Evolutionary conservation across 1,140 invertebrate genomes (phyloP).

Genomic region (Musca vetustissima): DNA sequence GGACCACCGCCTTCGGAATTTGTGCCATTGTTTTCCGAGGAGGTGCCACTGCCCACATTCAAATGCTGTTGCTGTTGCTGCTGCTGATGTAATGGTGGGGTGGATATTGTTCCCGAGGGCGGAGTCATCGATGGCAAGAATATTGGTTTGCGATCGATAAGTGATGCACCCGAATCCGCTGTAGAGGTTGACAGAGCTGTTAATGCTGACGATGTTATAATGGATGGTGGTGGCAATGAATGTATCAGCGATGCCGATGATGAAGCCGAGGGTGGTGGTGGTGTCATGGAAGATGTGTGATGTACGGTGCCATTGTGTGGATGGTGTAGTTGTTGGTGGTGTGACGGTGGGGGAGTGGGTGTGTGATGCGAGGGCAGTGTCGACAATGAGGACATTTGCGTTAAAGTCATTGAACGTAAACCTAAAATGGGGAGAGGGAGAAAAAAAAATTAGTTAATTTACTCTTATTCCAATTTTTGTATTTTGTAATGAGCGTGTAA

Average conservation of each 20-base stretch:
- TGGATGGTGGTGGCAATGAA: background rate
- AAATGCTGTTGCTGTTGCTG: slow-evolving; percentile 13
- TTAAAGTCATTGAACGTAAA: slow-evolving; percentile 47
- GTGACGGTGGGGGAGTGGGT: background rate
- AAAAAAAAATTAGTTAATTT: too few species aligned
- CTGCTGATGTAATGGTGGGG: slow-evolving; percentile 31
- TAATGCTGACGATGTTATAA: slow-evolving; percentile 19
- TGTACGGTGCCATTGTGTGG: background rate
- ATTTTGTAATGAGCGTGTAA: background rate
- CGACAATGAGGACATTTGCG: slow-evolving; percentile 49
- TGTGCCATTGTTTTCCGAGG: background rate
- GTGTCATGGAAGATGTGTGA: background rate
- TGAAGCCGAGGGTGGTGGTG: slow-evolving; percentile 9
- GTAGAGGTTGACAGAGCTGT: background rate
- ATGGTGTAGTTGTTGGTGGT: background rate
- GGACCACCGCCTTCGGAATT: background rate
- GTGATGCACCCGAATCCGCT: slow-evolving; percentile 32
- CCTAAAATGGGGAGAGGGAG: slow-evolving; percentile 32
- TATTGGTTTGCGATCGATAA: slow-evolving; percentile 49
- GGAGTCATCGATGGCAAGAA: slow-evolving; percentile 49
- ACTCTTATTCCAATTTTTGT: too few species aligned
- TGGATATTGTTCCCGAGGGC: slow-evolving; percentile 32
- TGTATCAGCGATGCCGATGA: background rate
- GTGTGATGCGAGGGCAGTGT: slow-evolving; percentile 34
- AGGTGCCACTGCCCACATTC: background rate